These are phyloP conservation scores for Ridgeia piscesae DNA, from an alignment of 1,140 invertebrate species.

Conservation along the genomic window DNA sequence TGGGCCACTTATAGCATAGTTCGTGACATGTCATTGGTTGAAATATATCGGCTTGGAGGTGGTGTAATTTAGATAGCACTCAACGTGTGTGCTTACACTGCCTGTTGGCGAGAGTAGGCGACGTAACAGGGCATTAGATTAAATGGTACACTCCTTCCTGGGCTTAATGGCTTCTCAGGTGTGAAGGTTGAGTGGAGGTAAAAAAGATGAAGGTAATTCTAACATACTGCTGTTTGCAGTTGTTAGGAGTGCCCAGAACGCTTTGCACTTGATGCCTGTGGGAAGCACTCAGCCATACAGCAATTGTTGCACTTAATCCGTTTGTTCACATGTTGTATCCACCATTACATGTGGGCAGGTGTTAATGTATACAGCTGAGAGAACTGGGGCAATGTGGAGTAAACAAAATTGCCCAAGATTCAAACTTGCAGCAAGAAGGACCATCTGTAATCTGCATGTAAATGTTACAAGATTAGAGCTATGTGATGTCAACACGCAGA, in stretches of 20 bases:
- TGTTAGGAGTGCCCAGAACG: too few relatives aligned
- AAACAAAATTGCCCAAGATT: too few relatives aligned
- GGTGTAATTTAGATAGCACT: neutral
- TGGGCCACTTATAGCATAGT: neutral
- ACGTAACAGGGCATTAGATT: neutral
- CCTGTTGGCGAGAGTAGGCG: neutral
- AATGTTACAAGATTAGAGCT: neutral
- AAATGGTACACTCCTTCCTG: neutral
- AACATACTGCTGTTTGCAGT: too few relatives aligned
- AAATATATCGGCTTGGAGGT: neutral
- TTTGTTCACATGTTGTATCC: too few relatives aligned
- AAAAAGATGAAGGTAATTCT: too few relatives aligned
- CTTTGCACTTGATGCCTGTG: too few relatives aligned
- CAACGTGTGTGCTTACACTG: neutral
- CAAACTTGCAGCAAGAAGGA: too few relatives aligned
- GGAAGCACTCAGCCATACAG: too few relatives aligned
- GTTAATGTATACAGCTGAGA: too few relatives aligned
- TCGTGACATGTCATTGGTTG: constrained; percentile 4
- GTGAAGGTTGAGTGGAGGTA: neutral
- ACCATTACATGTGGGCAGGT: too few relatives aligned
- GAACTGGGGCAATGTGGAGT: too few relatives aligned
- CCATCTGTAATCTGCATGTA: neutral
- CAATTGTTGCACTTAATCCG: too few relatives aligned
- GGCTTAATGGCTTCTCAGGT: neutral
- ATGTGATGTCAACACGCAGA: neutral